Evolutionary conservation across 1,140 invertebrate genomes (phyloP), one percentile per base, ranked within the genome.

Genomic region (Anastrepha ludens): DNA sequence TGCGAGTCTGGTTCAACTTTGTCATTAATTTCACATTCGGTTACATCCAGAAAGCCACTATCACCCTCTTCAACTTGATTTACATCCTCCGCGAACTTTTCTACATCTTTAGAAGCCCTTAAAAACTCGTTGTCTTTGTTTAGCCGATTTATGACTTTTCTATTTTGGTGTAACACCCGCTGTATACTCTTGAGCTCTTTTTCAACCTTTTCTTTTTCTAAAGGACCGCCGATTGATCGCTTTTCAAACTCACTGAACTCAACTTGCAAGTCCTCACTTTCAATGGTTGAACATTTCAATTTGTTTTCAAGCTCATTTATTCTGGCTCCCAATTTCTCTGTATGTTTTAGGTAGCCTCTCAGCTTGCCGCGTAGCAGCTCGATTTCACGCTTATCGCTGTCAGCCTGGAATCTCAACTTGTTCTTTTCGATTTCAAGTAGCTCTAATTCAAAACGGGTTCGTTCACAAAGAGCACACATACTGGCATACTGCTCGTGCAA

Each of bases 391-490:
- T 86, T 6, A 74, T 89, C 88, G 8, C 20, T 88, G n/a, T 86
- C 87, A 20, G n/a, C 88, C 81, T 88, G 41, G 47, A 88, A 88
- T 41, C 70, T 67, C 8, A 90, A 41, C 70, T 90, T 88, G 3
- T 47, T 64, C 13, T 89, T 81, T n/a, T 90, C 87, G 0, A 86
- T 86, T 47, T 91, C 87, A 44, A 89, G 86, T 7, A 87, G 2
- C 29, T 89, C 87, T 29, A 91, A 59, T 39, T 90, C 70, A 50
- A 86, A 62, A 60, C 90, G 88, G 3, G 88, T 89, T 1, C 89
- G 85, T 44, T 92, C 88, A 29, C 88, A 92, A 64, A 89, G 86
- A 3, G 78, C 86, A 50, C 89, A 89, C 74, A 90, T 89, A 5
- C 89, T 89, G 4, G 78, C 81, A 44, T 91, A 90, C 44, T 92